A percentile compares a stretch with the other conserved stretches of the same genome.
phyloP scores from a whole-genome alignment of 2,113 vertebrate species.

The Chauna torquata region DNA sequence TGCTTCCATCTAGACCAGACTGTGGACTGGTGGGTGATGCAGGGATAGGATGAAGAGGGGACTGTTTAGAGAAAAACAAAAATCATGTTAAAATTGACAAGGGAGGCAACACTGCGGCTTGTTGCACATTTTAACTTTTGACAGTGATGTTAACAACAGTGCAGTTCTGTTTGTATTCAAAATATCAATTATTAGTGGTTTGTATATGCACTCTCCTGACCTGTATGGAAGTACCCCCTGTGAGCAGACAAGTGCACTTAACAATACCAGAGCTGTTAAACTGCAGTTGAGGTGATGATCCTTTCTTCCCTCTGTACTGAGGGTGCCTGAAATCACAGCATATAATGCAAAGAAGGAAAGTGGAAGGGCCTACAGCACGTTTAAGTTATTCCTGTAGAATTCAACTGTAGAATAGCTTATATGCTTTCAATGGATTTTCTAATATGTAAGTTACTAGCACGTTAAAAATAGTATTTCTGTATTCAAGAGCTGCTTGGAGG shows the following conservation, averaged over 20 bases:
- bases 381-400: neutral
- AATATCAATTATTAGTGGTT: neutral
- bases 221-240: neutral
- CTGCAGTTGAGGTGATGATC: neutral
- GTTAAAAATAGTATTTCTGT: neutral
- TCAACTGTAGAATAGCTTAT: neutral
- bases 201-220: neutral
- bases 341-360: neutral
- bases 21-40: constrained; percentile 94
- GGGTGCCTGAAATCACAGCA: neutral
- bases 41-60: constrained; percentile 93
- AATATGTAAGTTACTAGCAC: neutral
- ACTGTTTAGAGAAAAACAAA: constrained; percentile 76
- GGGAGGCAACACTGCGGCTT: neutral
- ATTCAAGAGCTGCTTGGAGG: neutral
- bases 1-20: constrained; percentile 93
- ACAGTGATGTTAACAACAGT: neutral
- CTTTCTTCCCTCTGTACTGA: neutral
- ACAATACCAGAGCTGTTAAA: neutral
- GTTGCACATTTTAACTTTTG: neutral
- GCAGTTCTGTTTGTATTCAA: neutral
- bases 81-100: constrained; percentile 28
- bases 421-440: neutral
- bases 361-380: neutral
- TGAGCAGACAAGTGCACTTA: neutral